Conservation (phyloP, 2,797 vertebrate genomes). For the Falco columbarius region DNA sequence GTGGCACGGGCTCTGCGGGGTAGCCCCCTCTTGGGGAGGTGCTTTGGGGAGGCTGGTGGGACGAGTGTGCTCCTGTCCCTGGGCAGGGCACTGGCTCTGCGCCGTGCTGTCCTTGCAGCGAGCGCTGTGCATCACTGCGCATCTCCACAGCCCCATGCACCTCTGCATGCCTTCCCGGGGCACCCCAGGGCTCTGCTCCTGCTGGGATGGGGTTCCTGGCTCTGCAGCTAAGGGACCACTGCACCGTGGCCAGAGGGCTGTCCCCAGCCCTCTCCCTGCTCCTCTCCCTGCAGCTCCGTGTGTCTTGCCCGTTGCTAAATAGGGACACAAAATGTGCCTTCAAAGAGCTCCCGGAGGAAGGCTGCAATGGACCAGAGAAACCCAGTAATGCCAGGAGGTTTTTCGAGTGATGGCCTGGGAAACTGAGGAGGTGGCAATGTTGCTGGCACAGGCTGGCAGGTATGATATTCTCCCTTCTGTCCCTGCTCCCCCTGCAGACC, state of each 20-base stretch:
- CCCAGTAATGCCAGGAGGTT: not conserved
- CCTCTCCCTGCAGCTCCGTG: not conserved
- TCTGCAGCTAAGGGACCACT: not conserved
- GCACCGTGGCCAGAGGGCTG: not conserved
- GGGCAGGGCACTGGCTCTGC: not conserved
- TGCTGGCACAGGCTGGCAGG: not conserved
- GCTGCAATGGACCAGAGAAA: not conserved
- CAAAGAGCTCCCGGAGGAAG: not conserved
- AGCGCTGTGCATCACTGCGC: fast-evolving
- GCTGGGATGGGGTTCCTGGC: not conserved
- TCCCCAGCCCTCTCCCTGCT: not conserved
- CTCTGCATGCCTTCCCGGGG: not conserved
- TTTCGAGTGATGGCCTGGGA: not conserved
- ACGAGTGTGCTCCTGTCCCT: not conserved
- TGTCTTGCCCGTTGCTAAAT: not conserved
- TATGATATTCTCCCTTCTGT: slow-evolving; percentile 17
- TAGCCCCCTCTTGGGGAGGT: not conserved
- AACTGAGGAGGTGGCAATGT: not conserved
- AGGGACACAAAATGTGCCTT: not conserved
- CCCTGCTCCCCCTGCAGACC: not conserved
- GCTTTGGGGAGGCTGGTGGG: not conserved
- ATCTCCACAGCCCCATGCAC: not conserved
- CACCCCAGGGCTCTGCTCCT: not conserved
- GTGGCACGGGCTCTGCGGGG: fast-evolving
- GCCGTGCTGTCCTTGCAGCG: fast-evolving